Base-by-base conservation (phyloP, 2,797 vertebrate genomes). In the Odontamblyopus rebecca region DNA sequence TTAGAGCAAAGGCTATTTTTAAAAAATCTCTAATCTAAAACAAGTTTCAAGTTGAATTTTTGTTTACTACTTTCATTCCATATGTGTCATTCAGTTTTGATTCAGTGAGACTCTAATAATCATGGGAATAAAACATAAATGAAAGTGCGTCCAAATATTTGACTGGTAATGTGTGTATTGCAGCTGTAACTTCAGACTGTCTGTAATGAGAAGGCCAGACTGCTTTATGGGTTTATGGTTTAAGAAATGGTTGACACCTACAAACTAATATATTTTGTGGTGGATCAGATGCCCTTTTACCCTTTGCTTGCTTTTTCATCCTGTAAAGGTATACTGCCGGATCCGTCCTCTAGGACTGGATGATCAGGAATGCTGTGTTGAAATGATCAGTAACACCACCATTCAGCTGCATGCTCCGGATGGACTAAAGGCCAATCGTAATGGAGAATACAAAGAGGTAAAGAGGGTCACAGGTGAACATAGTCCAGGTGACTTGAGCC, bases 381-480 rank as follows among this genome's bases (percentile, higher is more conserved):
- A 99, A 83, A 96, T 98, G 80, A 95, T 99, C 83, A 98, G 85
- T 81, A 95, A 85, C 71, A 93, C 91, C 16, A 97, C 95, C 0
- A 95, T 99, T 79, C 97, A 98, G 89, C 91, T 99, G 15, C 98
- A 99, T 64, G 93, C 96, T 0, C 97, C 97, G 2, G 97, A 98
- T 70, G 96, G 97, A 0, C 95, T 94, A n/a, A 94, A 95, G 74
- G 90, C 95, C 3, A 95, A 95, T 88, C 92, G 97, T 15, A 97
- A 96, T 68, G 97, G 97, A 2, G 97, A 98, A 77, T 98, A 94
- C 84, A 97, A 97, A 75, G 98, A 98, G 95, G 98, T 97, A 70
- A 79, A 64, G 44, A 30, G 38, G 5, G n/a, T 23, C 13, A 9
- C 19, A 13, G 5, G 26, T 64, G 0, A 8, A 51, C 4, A 11